Conservation (phyloP, 2,888 invertebrate genomes). For the Bellardia pandia region DNA sequence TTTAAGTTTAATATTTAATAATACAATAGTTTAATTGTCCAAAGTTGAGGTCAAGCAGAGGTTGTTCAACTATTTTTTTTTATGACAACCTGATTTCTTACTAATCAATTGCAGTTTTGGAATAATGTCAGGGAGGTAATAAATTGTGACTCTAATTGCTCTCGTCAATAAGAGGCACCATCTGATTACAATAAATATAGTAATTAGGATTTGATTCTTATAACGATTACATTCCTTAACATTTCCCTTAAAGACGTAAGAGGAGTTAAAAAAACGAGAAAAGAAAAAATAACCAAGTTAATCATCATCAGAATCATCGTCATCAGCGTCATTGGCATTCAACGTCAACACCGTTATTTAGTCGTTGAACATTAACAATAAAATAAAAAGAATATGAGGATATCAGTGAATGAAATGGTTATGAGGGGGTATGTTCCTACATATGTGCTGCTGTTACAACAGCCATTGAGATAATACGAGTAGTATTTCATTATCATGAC, state of each 20-base stretch:
- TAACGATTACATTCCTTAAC: slow-evolving; percentile 7
- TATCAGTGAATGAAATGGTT: slow-evolving; percentile 36
- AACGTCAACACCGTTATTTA: slow-evolving; percentile 73
- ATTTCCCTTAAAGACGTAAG: background rate
- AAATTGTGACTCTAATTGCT: no score
- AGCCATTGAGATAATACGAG: slow-evolving; percentile 51
- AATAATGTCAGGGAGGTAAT: no score
- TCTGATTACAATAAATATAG: no score
- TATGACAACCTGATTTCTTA: no score
- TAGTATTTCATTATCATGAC: slow-evolving; percentile 54
- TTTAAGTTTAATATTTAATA: no score
- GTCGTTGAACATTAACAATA: slow-evolving; percentile 71
- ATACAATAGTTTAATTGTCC: no score
- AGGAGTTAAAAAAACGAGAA: slow-evolving; percentile 37
- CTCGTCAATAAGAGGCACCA: no score
- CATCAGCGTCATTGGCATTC: slow-evolving; percentile 71
- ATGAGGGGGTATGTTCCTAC: background rate
- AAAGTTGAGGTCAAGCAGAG: no score
- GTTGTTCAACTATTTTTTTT: no score
- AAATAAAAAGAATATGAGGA: slow-evolving; percentile 43
- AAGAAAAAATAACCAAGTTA: slow-evolving; percentile 41
- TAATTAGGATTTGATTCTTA: background rate
- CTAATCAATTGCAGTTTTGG: no score
- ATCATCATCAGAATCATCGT: slow-evolving; percentile 66
- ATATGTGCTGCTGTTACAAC: slow-evolving; percentile 20